Base-by-base conservation (phyloP, 2,888 invertebrate genomes). In the Platycnemis pennipes region DNA sequence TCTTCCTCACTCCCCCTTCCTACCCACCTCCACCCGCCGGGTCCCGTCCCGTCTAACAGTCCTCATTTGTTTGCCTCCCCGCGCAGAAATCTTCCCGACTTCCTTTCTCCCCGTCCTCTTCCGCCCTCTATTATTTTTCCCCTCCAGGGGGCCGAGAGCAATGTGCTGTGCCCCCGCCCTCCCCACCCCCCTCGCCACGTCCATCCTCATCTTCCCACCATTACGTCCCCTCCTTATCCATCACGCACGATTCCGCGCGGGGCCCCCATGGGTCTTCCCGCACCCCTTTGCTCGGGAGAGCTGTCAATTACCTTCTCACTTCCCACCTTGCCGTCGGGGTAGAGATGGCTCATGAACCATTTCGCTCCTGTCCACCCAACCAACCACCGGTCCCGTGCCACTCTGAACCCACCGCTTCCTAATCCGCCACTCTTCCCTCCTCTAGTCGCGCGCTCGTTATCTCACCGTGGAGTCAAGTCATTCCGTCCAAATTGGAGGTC, bases 11-110 rank as follows among this genome's bases (percentile, higher is more conserved):
- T 63, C 26, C 26, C 77, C 37, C 77, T 77, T 91, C 44, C 63
- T 31, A 26, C 87, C 46, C 26, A 13, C 13, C 45, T 45, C 7
- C 45, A 7, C 13, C 31, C 53, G 37, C 89, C 37, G 31, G 7
- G 53, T 44, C 91, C 45, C 63, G 13, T 77, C 37, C 77, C 91
- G 63, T 46, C 63, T 69, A 69, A 69, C 63, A 63, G 77, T 77
- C 77, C 63, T 63, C 91, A 91, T 91, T 91, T 91, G 91, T 63
- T n/a, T 45, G 63, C 63, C 63, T 77, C 77, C 77, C 5, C 77
- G 37, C 37, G 77, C 31, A 26, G 77, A 37, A 77, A 77, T 77
- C 77, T 77, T 26, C 22, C 26, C 63, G 8, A 7, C 37, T 5
- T 49, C 3, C 49, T 19, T 11, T 49, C 37, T 37, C 31, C 31